These are phyloP conservation scores for Sycophila sp. DNA, from an alignment of 1,140 invertebrate species.

Conservation along the genomic window DNA sequence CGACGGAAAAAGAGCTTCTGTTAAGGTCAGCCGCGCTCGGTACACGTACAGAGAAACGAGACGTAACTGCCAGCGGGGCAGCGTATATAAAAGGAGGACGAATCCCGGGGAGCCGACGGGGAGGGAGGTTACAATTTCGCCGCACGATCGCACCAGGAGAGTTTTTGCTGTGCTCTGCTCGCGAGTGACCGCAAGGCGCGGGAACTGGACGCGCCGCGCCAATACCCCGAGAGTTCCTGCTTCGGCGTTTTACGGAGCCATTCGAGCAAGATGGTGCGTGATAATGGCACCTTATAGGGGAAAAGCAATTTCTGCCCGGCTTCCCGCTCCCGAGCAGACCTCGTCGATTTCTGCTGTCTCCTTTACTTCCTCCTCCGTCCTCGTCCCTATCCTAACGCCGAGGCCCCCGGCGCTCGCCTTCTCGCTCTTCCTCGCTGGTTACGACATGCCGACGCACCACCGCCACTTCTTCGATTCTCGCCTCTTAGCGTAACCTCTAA, in stretches of 20 bases:
- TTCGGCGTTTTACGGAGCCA: conserved; percentile 60
- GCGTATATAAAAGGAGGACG: conserved; percentile 36
- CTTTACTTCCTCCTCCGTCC: conserved; percentile 5
- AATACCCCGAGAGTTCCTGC: conserved; percentile 40
- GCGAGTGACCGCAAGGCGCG: conserved; percentile 49
- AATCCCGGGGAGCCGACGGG: conserved; percentile 22
- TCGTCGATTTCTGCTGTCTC: conserved; percentile 14
- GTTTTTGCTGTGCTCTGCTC: conserved; percentile 43
- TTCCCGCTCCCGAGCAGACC: conserved; percentile 26
- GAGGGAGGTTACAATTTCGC: conserved; percentile 54
- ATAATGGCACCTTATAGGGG: conserved; percentile 63
- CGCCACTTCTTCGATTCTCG: conserved; percentile 50
- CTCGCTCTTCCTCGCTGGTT: conserved; percentile 37
- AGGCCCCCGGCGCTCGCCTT: no score
- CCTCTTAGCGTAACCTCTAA: conserved; percentile 52
- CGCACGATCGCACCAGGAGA: conserved; percentile 41
- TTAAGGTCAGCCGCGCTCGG: conserved; percentile 25
- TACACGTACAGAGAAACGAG: conserved; percentile 21
- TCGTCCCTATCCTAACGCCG: background rate
- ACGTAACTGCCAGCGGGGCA: conserved; percentile 18
- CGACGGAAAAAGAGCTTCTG: conserved; percentile 46
- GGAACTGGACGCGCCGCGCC: conserved; percentile 45
- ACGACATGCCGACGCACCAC: conserved; percentile 41
- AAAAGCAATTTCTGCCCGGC: conserved; percentile 62
- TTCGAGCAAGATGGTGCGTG: conserved; percentile 64